These are phyloP conservation scores for Uropetala carovei DNA, from an alignment of 2,888 invertebrate genomes.

Conservation along the genomic window DNA sequence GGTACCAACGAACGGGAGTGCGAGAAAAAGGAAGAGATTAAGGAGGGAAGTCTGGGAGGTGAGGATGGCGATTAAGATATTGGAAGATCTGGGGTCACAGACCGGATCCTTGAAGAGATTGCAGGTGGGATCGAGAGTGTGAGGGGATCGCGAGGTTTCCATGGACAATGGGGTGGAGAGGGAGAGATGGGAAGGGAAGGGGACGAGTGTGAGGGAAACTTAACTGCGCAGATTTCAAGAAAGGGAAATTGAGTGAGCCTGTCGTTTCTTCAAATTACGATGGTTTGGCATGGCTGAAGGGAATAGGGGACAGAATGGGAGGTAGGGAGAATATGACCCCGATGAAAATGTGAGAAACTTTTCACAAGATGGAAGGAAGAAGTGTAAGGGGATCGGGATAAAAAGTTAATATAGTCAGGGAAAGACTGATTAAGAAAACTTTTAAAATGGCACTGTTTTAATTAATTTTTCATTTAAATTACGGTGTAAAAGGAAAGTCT, in stretches of 20 bases:
- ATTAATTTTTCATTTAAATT: slow-evolving; percentile 56
- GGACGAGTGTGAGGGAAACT: not conserved
- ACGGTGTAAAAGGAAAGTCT: not conserved
- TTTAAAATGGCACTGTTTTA: slow-evolving; percentile 57
- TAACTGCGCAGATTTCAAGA: slow-evolving; percentile 31
- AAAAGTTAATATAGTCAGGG: slow-evolving; percentile 44
- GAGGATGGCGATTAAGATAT: slow-evolving; percentile 55
- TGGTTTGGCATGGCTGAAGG: not conserved
- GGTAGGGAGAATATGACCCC: not conserved
- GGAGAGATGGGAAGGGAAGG: not conserved
- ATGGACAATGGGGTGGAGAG: not conserved
- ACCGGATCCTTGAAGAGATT: slow-evolving; percentile 38
- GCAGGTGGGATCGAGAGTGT: not conserved
- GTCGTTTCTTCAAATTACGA: slow-evolving; percentile 57
- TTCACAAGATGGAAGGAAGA: slow-evolving; percentile 15
- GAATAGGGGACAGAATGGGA: not conserved
- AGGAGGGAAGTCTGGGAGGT: not conserved
- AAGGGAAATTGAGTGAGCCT: slow-evolving; percentile 50
- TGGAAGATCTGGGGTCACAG: slow-evolving; percentile 38
- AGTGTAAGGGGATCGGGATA: not conserved
- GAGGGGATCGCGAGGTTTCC: not conserved
- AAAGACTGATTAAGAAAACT: slow-evolving; percentile 49
- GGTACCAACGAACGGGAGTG: not conserved
- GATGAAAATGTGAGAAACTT: not conserved
- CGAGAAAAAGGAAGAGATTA: slow-evolving; percentile 14